A percentile compares a stretch with the other conserved stretches of the same genome.
phyloP scores from a whole-genome alignment of 2,113 vertebrate genomes.

The Trinectes maculatus region DNA sequence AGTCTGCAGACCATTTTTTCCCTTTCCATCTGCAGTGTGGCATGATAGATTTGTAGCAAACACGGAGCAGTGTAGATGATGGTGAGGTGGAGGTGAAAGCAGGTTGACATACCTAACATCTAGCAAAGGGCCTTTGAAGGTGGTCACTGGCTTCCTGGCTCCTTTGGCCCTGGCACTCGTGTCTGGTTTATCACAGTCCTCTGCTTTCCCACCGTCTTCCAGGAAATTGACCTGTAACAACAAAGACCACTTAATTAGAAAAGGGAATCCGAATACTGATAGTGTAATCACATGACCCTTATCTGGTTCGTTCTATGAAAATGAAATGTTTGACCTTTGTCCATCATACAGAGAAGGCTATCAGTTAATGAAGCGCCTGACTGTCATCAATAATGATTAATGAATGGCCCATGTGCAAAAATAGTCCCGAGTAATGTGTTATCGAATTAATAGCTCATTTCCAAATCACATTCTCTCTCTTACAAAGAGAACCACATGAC shows the following conservation, averaged over 20 bases:
- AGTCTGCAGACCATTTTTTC: background rate
- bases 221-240: slow-evolving; percentile 85
- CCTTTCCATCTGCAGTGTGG: background rate
- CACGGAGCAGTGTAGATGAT: background rate
- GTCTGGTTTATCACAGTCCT: slow-evolving; percentile 89
- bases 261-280: background rate
- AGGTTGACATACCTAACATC: slow-evolving; percentile 88
- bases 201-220: slow-evolving; percentile 86
- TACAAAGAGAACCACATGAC: background rate
- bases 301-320: slow-evolving; percentile 25
- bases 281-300: slow-evolving; percentile 5
- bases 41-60: background rate
- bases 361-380: slow-evolving; percentile 30
- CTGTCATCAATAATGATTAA: slow-evolving; percentile 14
- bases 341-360: slow-evolving; percentile 17
- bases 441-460: slow-evolving; percentile 11
- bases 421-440: background rate
- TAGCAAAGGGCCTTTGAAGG: slow-evolving; percentile 92
- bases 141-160: slow-evolving; percentile 87
- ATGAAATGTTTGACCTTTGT: slow-evolving; percentile 33
- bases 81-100: background rate
- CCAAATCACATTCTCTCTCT: background rate
- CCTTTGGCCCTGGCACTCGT: slow-evolving; percentile 83
- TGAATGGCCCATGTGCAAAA: slow-evolving; percentile 15
- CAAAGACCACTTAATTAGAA: slow-evolving; percentile 61